These are phyloP conservation scores for Alexandromys oeconomus DNA, from an alignment of 2,797 vertebrate species.

Conservation along the genomic window DNA sequence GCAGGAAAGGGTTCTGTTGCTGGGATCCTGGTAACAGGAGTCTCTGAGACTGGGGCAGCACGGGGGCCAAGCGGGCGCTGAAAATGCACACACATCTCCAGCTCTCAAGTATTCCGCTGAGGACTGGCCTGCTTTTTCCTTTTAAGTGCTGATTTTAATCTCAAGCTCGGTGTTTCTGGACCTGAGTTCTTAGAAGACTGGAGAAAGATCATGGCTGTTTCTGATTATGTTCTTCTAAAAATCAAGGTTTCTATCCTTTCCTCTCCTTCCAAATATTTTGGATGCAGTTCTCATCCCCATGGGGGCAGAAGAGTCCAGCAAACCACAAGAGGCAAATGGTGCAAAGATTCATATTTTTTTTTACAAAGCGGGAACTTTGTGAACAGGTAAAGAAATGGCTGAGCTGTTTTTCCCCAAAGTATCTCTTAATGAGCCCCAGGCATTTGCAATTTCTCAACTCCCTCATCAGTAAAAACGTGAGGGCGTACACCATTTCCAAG, in stretches of 20 bases:
- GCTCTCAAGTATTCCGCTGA: neutral
- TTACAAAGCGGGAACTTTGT: neutral
- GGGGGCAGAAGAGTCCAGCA: neutral
- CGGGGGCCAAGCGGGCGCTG: neutral
- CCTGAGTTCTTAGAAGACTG: conserved; percentile 56
- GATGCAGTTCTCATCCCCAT: neutral
- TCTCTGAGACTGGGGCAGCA: neutral
- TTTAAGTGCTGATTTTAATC: conserved; percentile 61
- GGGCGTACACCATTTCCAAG: neutral
- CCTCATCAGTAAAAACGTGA: neutral
- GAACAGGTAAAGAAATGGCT: too few relatives aligned
- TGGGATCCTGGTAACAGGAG: conserved; percentile 7
- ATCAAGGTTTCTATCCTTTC: conserved; percentile 13
- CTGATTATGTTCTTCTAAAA: conserved; percentile 6
- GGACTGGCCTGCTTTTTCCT: conserved; percentile 26
- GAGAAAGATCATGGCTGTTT: neutral
- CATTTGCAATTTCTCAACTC: neutral
- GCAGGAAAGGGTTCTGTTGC: conserved; percentile 26
- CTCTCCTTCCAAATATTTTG: conserved; percentile 12
- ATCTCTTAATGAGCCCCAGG: neutral
- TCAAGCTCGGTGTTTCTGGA: neutral
- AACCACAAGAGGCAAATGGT: neutral
- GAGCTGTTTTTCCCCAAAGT: neutral
- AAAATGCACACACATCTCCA: neutral
- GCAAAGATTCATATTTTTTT: neutral